phyloP scores from a whole-genome alignment of 2,888 invertebrate genomes.

The Drosophila dives region DNA sequence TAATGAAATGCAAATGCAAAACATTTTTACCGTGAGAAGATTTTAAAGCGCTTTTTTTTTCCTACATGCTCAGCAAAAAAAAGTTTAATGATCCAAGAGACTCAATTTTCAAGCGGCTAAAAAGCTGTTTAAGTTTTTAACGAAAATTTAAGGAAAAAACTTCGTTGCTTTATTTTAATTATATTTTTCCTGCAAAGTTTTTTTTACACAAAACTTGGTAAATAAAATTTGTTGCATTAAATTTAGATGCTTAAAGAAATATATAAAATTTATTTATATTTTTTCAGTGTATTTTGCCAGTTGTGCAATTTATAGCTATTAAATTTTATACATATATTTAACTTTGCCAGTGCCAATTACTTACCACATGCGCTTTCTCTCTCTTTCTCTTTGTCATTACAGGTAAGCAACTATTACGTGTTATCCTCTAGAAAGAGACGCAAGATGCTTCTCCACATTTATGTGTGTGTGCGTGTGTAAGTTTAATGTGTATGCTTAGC shows the following conservation, averaged over 20 bases:
- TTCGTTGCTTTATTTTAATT: not conserved
- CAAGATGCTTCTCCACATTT: conserved; percentile 11
- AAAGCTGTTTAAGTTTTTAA: not conserved
- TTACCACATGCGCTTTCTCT: conserved; percentile 16
- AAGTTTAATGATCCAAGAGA: not conserved
- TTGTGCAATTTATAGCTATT: conserved; percentile 2
- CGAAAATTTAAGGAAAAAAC: no score
- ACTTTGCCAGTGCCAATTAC: conserved; percentile 15
- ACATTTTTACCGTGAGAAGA: conserved; percentile 2
- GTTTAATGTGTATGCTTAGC: conserved; percentile 29
- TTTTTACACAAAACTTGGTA: not conserved
- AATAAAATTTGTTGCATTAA: not conserved
- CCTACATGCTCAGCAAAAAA: not conserved
- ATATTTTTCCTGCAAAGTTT: not conserved
- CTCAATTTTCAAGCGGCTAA: not conserved
- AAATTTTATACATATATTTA: not conserved
- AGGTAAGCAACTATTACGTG: conserved; percentile 62
- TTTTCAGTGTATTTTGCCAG: conserved; percentile 5
- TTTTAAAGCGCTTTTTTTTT: not conserved
- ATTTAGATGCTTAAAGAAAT: no score
- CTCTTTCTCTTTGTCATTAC: conserved; percentile 49
- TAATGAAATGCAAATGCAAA: conserved; percentile 70
- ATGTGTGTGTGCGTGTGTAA: conserved; percentile 11
- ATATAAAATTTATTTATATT: not conserved
- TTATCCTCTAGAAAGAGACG: conserved; percentile 4